Evolutionary conservation across 1,140 invertebrate species (phyloP).

Genomic region (Rhopalosiphum maidis): DNA sequence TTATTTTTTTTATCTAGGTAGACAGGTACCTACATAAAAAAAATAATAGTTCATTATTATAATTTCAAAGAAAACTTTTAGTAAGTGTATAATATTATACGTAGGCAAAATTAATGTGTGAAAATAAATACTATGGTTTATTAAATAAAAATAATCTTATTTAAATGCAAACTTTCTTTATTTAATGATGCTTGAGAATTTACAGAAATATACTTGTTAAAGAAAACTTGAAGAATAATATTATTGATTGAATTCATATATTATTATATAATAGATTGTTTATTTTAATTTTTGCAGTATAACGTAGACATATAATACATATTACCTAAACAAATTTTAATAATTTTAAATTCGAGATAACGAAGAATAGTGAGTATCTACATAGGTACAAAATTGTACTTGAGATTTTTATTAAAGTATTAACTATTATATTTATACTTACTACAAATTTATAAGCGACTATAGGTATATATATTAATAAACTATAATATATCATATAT

Average conservation of each 20-base stretch:
- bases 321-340: not conserved
- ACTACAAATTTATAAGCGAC: not conserved
- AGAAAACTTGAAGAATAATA: not conserved
- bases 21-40: not conserved
- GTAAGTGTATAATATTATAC: not conserved
- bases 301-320: not conserved
- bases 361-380: not conserved
- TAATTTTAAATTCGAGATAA: not conserved
- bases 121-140: not conserved
- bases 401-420: not conserved
- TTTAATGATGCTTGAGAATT: not conserved
- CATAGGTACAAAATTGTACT: not conserved
- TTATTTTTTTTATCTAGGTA: not conserved
- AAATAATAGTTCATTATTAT: not conserved
- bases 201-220: not conserved
- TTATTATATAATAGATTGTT: not conserved
- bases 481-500: not conserved
- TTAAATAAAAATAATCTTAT: not conserved
- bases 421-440: not conserved
- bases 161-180: constrained; percentile 1
- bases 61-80: not conserved
- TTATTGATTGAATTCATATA: not conserved
- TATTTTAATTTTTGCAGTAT: not conserved
- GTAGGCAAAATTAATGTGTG: not conserved
- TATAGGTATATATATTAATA: not conserved